A percentile compares a stretch with the other conserved stretches of the same genome.
Conservation (phyloP, 2,888 invertebrate species). For the Tetragonisca angustula region DNA sequence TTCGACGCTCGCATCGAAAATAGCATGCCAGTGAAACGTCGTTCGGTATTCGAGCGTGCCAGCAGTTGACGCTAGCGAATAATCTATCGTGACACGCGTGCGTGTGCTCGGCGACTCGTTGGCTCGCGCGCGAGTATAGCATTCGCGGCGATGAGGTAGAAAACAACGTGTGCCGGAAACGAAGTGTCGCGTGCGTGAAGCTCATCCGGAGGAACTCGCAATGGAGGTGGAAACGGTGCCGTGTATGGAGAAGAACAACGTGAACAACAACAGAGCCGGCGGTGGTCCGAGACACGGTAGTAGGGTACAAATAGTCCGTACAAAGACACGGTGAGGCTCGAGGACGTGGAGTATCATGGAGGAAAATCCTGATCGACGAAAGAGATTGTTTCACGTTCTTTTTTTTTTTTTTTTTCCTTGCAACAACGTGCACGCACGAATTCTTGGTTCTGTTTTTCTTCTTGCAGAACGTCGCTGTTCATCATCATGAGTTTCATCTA, state of each 20-base stretch:
- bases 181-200: neutral
- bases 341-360: neutral
- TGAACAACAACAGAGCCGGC: conserved; percentile 30
- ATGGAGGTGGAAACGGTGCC: conserved; percentile 81
- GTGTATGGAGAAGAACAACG: conserved; percentile 74
- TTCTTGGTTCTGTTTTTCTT: conserved; percentile 11
- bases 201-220: no score
- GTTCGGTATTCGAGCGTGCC: conserved; percentile 7
- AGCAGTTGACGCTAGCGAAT: conserved; percentile 32
- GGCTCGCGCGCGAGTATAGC: neutral
- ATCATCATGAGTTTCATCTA: conserved; percentile 98
- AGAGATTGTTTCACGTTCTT: neutral
- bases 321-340: conserved; percentile 77
- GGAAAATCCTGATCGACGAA: neutral
- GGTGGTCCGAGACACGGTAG: conserved; percentile 67
- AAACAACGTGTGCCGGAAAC: no score
- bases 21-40: conserved; percentile 45
- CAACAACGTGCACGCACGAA: neutral
- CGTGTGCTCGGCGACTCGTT: neutral
- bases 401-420: no score
- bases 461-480: conserved; percentile 95
- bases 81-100: neutral
- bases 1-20: conserved; percentile 45
- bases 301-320: conserved; percentile 72
- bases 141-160: neutral